Percentiles rank a stretch among this genome's conserved stretches.
Conservation (phyloP, 2,797 vertebrate genomes). For the Tiaroga cobitis region DNA sequence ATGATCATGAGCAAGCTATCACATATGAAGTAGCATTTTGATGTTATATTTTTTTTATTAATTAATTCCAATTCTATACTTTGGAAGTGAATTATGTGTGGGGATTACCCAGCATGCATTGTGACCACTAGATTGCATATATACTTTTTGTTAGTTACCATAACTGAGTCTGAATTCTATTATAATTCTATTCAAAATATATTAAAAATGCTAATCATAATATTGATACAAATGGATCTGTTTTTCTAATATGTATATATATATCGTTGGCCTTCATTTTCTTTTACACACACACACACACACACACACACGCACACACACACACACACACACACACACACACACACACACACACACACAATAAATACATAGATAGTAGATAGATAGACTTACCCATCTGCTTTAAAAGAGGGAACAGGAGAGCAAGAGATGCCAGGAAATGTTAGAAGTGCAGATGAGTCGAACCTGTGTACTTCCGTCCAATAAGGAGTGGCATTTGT, state of each 20-base stretch:
- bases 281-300: too few relatives aligned
- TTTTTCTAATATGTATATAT: too few relatives aligned
- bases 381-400: neutral
- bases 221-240: neutral
- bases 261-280: too few relatives aligned
- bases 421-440: constrained; percentile 51
- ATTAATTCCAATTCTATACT: too few relatives aligned
- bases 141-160: neutral
- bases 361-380: too few relatives aligned
- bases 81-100: neutral
- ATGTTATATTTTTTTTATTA: neutral
- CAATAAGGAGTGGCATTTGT: constrained; percentile 80
- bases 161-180: neutral
- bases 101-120: too few relatives aligned
- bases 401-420: constrained; percentile 31
- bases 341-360: too few relatives aligned
- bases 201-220: neutral
- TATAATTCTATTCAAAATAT: neutral
- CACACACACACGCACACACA: too few relatives aligned
- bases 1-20: neutral
- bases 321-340: too few relatives aligned
- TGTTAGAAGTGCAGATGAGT: constrained; percentile 69
- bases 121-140: neutral
- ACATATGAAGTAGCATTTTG: neutral
- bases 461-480: constrained; percentile 67